These are phyloP conservation scores for Trachurus trachurus DNA, from an alignment of 2,797 vertebrate species.

Conservation along the genomic window DNA sequence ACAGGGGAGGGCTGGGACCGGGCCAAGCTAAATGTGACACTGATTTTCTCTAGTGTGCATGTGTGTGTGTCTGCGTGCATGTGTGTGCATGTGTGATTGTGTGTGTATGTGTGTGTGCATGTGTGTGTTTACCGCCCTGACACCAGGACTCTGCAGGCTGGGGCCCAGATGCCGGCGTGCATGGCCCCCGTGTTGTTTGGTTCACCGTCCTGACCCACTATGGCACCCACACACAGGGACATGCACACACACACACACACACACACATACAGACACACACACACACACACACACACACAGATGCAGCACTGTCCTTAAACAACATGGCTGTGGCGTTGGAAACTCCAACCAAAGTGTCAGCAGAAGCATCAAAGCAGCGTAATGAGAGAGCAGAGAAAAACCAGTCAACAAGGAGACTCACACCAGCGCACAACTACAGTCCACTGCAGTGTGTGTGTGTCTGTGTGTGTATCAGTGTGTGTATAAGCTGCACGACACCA, in stretches of 20 bases:
- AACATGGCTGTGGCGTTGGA: conserved; percentile 76
- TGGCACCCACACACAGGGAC: neutral
- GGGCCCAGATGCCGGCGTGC: conserved; percentile 46
- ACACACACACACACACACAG: conserved; percentile 28
- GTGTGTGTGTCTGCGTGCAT: conserved; percentile 44
- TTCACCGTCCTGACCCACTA: conserved; percentile 54
- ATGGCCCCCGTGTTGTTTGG: conserved; percentile 54
- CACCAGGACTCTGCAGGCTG: conserved; percentile 76
- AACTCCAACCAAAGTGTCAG: conserved; percentile 80
- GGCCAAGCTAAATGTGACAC: conserved; percentile 78
- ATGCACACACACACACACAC: conserved; percentile 25
- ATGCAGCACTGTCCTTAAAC: conserved; percentile 67
- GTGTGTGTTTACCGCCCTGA: conserved; percentile 8
- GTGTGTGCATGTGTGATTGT: conserved; percentile 14
- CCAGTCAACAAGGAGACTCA: conserved; percentile 78
- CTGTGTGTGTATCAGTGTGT: no score
- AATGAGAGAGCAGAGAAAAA: conserved; percentile 79
- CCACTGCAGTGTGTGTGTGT: neutral
- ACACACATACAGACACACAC: neutral
- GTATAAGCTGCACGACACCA: conserved; percentile 1
- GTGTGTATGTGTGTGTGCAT: conserved; percentile 13
- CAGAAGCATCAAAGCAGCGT: conserved; percentile 75
- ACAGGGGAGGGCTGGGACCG: conserved; percentile 76
- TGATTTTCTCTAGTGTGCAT: conserved; percentile 69
- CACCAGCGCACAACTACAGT: conserved; percentile 63